These are phyloP conservation scores for Ceratitis capitata DNA, from an alignment of 1,140 invertebrate genomes.

Conservation along the genomic window DNA sequence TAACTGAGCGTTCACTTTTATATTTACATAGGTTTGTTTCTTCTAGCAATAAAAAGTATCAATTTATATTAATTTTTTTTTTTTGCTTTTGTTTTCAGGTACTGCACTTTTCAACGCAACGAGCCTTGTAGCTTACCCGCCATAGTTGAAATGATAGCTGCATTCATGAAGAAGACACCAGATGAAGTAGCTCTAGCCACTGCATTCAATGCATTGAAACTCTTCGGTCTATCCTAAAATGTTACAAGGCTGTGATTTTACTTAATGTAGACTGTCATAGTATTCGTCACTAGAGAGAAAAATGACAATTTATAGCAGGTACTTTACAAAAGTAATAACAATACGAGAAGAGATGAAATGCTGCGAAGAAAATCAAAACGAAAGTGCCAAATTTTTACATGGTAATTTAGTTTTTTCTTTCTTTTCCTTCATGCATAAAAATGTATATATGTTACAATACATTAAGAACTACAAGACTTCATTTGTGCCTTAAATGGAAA, in stretches of 20 bases:
- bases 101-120: constrained; percentile 95
- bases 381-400: constrained; percentile 28
- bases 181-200: constrained; percentile 92
- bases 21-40: constrained; percentile 64
- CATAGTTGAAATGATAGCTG: constrained; percentile 92
- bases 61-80: background rate
- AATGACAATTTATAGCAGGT: background rate
- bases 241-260: constrained; percentile 19
- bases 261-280: constrained; percentile 10
- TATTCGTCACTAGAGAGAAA: background rate
- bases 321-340: background rate
- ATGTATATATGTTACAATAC: too few species aligned
- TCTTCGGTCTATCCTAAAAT: constrained; percentile 86
- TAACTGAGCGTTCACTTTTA: constrained; percentile 80
- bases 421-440: background rate
- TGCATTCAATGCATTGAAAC: constrained; percentile 91
- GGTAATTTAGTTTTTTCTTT: constrained; percentile 1
- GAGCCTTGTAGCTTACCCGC: constrained; percentile 94
- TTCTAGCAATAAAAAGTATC: background rate
- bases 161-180: constrained; percentile 84
- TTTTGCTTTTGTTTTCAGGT: constrained; percentile 67
- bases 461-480: constrained; percentile 14
- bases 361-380: background rate
- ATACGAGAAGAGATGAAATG: background rate
- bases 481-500: constrained; percentile 12